Evolutionary conservation across 2,797 vertebrate species (phyloP), one percentile per base, ranked within the genome.

Genomic region (Intellagama lesueurii): DNA sequence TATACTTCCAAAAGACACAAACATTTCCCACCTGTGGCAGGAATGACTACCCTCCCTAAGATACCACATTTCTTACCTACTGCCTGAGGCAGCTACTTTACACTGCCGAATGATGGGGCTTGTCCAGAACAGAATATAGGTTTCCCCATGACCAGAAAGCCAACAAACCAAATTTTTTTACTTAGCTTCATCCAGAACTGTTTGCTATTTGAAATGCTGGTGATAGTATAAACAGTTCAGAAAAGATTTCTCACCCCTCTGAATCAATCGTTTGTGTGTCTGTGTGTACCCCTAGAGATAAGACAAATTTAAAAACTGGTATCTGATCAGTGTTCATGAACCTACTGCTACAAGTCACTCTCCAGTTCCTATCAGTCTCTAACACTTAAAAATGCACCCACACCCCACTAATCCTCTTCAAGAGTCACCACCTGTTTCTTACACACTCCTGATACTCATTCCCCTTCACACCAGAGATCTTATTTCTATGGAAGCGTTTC

Each of bases 131-230:
- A 56, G 40, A 40, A 40, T 26, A 17, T 47, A 80, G 19, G 24
- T 83, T 92, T 89, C 76, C 64, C 8, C 44, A 76, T 91, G 12
- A 76, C 69, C 28, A 75, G 56, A 76, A 91, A 86, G 80, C 40
- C 24, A 2, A 86, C n/a, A 44, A 70, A 44, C 73, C 88, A 60
- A 1, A 28, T 82, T 88, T 22, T 77, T 44, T 35, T 44, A 4
- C 30, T 70, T 75, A 7, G 26, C 19, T 68, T 60, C 5, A 82
- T 76, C 56, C 75, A 82, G 35, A 73, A 82, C 64, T 66, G 73
- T 78, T 68, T 83, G 72, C n/a, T 60, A 69, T 77, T 56, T 68
- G 72, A 30, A 35, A 64, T 32, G 49, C n/a, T 16, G 28, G 40
- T 49, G 9, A 72, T 56, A 7, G 40, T 56, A 75, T 19, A 1